Percentiles rank a stretch among this genome's conserved stretches.
phyloP scores from a whole-genome alignment of 2,113 vertebrate species.

The Gorsachius goisagi region DNA sequence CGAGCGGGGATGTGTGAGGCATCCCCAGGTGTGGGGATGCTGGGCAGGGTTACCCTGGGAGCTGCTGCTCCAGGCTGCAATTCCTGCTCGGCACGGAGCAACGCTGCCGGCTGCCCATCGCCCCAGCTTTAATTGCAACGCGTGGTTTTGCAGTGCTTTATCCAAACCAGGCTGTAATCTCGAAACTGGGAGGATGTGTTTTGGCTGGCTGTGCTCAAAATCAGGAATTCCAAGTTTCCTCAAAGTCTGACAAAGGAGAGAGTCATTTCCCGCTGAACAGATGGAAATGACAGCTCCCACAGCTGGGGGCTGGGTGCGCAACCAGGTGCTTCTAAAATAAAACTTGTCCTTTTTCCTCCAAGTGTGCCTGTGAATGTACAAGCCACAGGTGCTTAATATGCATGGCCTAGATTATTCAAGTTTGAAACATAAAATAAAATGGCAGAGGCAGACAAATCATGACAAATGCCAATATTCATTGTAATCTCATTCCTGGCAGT shows the following conservation, averaged over 20 bases:
- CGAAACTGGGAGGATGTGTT: background rate
- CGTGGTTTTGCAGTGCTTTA: background rate
- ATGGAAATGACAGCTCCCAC: constrained; percentile 40
- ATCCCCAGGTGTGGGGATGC: accelerated
- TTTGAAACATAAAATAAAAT: constrained; percentile 17
- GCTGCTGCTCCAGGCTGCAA: constrained; percentile 11
- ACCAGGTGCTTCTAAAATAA: background rate
- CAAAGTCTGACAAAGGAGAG: constrained; percentile 57
- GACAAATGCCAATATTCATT: constrained; percentile 65
- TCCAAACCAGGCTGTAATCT: constrained; percentile 36
- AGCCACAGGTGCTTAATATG: constrained; percentile 20
- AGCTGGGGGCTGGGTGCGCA: constrained; percentile 23
- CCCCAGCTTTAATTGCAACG: background rate
- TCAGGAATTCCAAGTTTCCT: constrained; percentile 62
- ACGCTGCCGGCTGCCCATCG: background rate
- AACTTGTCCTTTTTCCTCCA: background rate
- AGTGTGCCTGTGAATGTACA: background rate
- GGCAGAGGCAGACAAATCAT: constrained; percentile 61
- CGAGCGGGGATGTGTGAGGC: accelerated
- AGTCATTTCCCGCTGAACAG: constrained; percentile 59
- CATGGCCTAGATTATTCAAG: constrained; percentile 6
- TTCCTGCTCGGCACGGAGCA: constrained; percentile 19
- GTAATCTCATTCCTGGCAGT: constrained; percentile 72
- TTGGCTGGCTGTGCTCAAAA: constrained; percentile 2
- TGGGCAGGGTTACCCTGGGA: background rate